Conservation (phyloP, 2,797 vertebrate species). For the Cynopterus sphinx region DNA sequence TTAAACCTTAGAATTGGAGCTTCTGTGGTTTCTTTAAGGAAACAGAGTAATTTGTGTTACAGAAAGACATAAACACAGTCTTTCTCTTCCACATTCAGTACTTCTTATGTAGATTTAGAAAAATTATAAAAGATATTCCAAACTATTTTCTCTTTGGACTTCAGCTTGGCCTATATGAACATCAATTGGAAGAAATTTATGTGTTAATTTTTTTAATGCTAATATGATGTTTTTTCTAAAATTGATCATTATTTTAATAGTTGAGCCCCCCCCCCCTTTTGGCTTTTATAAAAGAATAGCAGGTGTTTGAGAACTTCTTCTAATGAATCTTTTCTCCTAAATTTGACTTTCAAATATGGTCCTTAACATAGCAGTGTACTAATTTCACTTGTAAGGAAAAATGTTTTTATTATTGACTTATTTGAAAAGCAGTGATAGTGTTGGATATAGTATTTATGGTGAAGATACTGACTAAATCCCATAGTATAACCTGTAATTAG, state of each 20-base stretch:
- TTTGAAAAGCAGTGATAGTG: conserved; percentile 2
- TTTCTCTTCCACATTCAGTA: not conserved
- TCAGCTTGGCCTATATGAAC: not conserved
- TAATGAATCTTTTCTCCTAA: conserved; percentile 1
- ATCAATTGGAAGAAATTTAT: conserved; percentile 3
- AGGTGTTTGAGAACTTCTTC: conserved; percentile 11
- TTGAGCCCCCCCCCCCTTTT: not conserved
- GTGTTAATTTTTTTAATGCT: conserved; percentile 6
- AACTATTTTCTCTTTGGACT: conserved; percentile 1
- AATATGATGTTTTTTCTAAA: conserved; percentile 12
- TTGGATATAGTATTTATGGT: not conserved
- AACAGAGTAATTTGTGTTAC: not conserved
- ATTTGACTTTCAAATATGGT: conserved; percentile 56
- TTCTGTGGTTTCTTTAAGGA: not conserved
- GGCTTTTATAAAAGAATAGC: conserved; percentile 17
- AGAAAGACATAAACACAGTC: not conserved
- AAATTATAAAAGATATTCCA: not conserved
- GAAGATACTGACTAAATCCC: not conserved
- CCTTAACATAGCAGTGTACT: not conserved
- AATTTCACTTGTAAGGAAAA: conserved; percentile 35
- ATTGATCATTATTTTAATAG: conserved; percentile 25
- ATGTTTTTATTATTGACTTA: not conserved
- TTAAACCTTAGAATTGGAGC: not conserved
- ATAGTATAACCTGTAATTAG: conserved; percentile 40
- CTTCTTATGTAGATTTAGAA: not conserved